phyloP scores from a whole-genome alignment of 2,113 vertebrate genomes.

The Sardina pilchardus region DNA sequence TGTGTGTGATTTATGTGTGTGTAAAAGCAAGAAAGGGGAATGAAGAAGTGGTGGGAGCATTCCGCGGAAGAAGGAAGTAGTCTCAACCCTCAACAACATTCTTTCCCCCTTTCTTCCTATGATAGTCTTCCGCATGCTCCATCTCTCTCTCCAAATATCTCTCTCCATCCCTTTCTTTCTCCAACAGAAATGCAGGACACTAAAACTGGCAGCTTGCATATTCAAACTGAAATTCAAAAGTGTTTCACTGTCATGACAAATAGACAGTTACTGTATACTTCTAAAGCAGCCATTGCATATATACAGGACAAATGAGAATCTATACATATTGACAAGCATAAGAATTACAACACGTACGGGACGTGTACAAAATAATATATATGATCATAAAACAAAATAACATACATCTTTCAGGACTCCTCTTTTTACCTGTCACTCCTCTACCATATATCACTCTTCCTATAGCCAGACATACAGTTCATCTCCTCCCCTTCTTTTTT shows the following conservation, averaged over 20 bases:
- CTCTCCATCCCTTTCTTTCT: background rate
- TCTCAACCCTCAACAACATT: background rate
- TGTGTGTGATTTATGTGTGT: background rate
- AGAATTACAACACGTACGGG: too few species aligned
- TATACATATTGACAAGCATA: too few species aligned
- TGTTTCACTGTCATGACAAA: too few species aligned
- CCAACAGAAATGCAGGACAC: background rate
- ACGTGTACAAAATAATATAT: too few species aligned
- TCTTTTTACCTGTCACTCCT: background rate
- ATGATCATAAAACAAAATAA: too few species aligned
- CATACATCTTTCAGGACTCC: background rate
- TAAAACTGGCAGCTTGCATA: background rate
- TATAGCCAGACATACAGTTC: background rate
- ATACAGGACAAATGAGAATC: too few species aligned
- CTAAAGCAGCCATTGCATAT: too few species aligned
- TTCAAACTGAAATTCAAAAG: too few species aligned
- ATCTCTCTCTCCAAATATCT: background rate
- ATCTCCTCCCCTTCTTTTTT: background rate
- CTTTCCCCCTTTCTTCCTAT: background rate
- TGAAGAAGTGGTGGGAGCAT: background rate
- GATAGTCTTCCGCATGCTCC: background rate
- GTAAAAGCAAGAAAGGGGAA: background rate
- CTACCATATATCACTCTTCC: background rate
- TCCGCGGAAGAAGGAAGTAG: background rate
- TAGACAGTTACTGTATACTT: too few species aligned